Conservation (phyloP, 1,140 invertebrate genomes). For the Diorhabda carinulata region DNA sequence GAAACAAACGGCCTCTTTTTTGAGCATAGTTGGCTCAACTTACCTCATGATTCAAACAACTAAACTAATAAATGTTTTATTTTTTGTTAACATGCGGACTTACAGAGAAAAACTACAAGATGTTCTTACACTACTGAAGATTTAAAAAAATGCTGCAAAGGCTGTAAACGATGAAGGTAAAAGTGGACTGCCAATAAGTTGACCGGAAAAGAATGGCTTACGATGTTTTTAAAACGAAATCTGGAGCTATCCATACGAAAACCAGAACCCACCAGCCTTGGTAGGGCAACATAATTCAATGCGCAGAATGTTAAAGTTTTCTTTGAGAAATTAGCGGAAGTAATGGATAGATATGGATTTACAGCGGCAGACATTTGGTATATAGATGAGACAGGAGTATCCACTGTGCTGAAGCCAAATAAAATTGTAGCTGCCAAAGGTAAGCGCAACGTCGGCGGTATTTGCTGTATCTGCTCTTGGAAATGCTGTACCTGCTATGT, state of each 20-base stretch:
- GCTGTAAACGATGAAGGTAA: neutral
- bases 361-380: conserved; percentile 13
- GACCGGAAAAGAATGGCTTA: conserved; percentile 8
- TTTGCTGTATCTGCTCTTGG: conserved; percentile 31
- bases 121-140: neutral
- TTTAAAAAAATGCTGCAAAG: neutral
- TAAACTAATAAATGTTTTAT: conserved; percentile 1
- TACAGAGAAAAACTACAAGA: neutral
- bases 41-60: neutral
- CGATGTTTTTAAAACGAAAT: conserved; percentile 4
- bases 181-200: conserved; percentile 9
- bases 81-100: neutral
- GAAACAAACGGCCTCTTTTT: too few relatives aligned
- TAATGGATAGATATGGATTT: conserved; percentile 1
- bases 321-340: neutral
- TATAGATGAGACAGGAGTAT: conserved; percentile 14
- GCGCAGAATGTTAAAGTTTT: neutral
- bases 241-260: neutral
- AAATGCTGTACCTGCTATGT: conserved; percentile 36
- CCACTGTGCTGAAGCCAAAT: conserved; percentile 13
- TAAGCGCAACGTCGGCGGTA: neutral
- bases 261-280: neutral
- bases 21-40: too few relatives aligned
- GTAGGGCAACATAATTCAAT: neutral
- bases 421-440: neutral